Evolutionary conservation across 2,888 invertebrate genomes (phyloP).

Genomic region (Cheilosia vulpina): DNA sequence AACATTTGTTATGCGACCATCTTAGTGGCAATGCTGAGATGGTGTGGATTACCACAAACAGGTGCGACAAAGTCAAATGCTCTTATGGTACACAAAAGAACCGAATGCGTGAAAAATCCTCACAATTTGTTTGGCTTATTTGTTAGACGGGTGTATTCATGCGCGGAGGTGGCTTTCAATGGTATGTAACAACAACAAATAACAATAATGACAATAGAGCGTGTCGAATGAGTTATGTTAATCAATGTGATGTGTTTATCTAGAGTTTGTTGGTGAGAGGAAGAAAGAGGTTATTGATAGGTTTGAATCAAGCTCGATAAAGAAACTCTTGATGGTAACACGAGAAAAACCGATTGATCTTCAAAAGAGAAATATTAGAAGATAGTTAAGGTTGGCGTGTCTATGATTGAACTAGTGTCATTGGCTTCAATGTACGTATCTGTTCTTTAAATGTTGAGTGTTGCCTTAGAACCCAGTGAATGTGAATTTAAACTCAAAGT

Average conservation of each 20-base stretch:
- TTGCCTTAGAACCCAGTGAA: no score
- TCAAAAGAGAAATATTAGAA: conserved; percentile 10
- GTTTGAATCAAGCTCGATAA: not conserved
- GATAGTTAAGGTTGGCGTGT: not conserved
- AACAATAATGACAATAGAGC: conserved; percentile 40
- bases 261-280: conserved; percentile 3
- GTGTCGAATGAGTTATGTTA: conserved; percentile 46
- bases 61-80: conserved; percentile 46
- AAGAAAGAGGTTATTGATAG: not conserved
- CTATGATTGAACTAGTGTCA: not conserved
- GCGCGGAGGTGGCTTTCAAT: conserved; percentile 48
- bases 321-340: conserved; percentile 7
- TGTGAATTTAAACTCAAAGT: no score
- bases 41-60: conserved; percentile 46
- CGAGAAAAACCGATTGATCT: conserved; percentile 5
- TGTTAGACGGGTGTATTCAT: conserved; percentile 14
- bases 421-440: no score
- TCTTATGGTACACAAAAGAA: conserved; percentile 38
- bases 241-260: conserved; percentile 57
- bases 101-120: conserved; percentile 54
- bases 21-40: conserved; percentile 5
- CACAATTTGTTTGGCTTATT: conserved; percentile 67
- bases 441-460: no score
- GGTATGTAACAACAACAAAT: conserved; percentile 27
- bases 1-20: conserved; percentile 46